Evolutionary conservation across 1,140 invertebrate genomes (phyloP).

Genomic region (Cydia amplana): DNA sequence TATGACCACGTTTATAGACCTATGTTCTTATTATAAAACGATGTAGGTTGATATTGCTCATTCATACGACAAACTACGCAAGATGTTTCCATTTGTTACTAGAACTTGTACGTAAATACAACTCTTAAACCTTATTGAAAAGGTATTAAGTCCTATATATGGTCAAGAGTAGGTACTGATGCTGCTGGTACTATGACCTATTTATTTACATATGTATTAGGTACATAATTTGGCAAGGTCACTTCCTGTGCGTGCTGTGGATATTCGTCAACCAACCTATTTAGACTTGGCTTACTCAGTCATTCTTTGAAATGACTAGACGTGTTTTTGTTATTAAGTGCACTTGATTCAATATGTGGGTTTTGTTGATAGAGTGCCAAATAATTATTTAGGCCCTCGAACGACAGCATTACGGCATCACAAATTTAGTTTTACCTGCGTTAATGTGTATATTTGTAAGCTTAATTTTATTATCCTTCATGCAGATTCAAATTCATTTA

Average conservation of each 20-base stretch:
- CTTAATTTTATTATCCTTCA: too few species aligned
- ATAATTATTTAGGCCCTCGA: not conserved
- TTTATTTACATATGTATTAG: too few species aligned
- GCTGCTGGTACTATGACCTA: not conserved
- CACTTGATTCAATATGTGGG: not conserved
- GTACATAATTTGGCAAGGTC: not conserved
- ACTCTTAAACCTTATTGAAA: too few species aligned
- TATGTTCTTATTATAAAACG: not conserved
- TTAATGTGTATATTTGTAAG: too few species aligned
- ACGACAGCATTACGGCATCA: not conserved
- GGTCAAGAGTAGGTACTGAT: too few species aligned
- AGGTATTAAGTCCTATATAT: too few species aligned
- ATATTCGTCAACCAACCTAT: conserved; percentile 10
- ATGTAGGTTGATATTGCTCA: conserved; percentile 27
- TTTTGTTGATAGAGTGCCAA: conserved; percentile 7
- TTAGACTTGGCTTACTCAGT: conserved; percentile 5
- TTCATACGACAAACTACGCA: not conserved
- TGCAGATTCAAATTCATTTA: too few species aligned
- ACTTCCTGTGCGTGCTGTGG: not conserved
- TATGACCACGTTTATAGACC: not conserved
- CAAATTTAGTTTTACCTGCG: not conserved
- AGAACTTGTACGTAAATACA: not conserved
- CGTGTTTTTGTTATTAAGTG: conserved; percentile 11
- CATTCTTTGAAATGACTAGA: conserved; percentile 5
- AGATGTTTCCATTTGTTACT: not conserved